Percentiles rank a stretch among this genome's conserved stretches.
These are phyloP conservation scores for Collichthys lucidus DNA, from an alignment of 2,113 vertebrate species.

Conservation along the genomic window DNA sequence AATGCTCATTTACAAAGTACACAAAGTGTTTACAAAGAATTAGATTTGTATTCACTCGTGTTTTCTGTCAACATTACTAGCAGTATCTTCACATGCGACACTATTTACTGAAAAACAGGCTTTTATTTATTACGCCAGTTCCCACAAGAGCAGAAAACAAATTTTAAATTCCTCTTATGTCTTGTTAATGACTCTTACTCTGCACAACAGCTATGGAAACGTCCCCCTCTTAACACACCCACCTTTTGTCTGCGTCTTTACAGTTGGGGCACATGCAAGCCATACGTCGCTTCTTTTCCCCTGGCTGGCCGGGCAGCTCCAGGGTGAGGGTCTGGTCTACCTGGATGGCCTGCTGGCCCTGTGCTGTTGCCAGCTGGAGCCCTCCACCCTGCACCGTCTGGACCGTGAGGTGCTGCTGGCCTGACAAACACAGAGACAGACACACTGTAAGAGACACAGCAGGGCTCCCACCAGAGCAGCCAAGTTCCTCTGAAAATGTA, in stretches of 20 bases:
- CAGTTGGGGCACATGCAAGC: conserved; percentile 99
- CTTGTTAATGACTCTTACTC: not conserved
- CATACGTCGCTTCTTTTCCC: conserved; percentile 95
- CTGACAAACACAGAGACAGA: conserved; percentile 72
- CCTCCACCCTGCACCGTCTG: conserved; percentile 93
- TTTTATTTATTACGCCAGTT: not conserved
- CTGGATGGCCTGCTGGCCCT: conserved; percentile 89
- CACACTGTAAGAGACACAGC: not conserved
- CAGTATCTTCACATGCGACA: not conserved
- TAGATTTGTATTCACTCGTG: not conserved
- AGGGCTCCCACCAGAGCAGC: not conserved
- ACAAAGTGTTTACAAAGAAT: not conserved
- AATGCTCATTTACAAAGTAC: not conserved
- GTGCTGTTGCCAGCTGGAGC: conserved; percentile 90
- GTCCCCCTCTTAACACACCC: conserved; percentile 25
- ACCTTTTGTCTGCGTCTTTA: conserved; percentile 97
- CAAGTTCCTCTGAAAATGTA: not conserved
- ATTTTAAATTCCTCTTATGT: not conserved
- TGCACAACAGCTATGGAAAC: not conserved
- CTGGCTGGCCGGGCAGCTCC: conserved; percentile 87
- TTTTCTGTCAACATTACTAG: not conserved
- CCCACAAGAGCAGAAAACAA: not conserved
- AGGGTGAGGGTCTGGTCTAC: conserved; percentile 93
- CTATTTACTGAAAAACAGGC: not conserved
- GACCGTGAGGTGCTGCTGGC: conserved; percentile 95